A percentile compares a stretch with the other conserved stretches of the same genome.
Conservation (phyloP, 1,140 invertebrate genomes). For the Glossosoma conforme region DNA sequence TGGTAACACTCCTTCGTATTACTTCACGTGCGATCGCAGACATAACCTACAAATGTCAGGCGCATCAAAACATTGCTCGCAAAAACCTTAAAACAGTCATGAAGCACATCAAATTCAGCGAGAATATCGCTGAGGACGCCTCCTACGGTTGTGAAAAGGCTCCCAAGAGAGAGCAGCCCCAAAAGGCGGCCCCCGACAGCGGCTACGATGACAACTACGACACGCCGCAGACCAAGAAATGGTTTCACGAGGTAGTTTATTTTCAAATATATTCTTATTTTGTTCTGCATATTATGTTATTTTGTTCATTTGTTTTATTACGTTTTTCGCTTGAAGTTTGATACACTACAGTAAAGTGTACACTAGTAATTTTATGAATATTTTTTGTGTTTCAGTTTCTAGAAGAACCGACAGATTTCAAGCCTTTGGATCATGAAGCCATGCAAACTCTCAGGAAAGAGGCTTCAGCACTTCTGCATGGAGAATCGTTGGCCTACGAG, state of each 20-base stretch:
- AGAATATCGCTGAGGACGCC: constrained; percentile 46
- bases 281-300: not conserved
- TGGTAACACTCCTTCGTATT: too few relatives aligned
- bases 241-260: constrained; percentile 43
- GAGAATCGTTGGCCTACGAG: constrained; percentile 57
- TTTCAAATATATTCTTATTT: not conserved
- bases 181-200: constrained; percentile 43
- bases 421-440: constrained; percentile 44
- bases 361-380: not conserved
- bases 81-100: too few relatives aligned
- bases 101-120: constrained; percentile 50
- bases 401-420: constrained; percentile 41
- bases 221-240: constrained; percentile 48
- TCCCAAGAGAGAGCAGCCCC: constrained; percentile 20
- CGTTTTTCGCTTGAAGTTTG: not conserved
- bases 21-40: too few relatives aligned
- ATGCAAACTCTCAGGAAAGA: constrained; percentile 54
- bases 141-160: constrained; percentile 42
- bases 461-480: constrained; percentile 55
- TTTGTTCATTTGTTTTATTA: not conserved
- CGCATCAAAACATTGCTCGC: too few relatives aligned
- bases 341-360: constrained; percentile 1
- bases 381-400: constrained; percentile 36
- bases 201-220: constrained; percentile 44
- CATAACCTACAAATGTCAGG: too few relatives aligned